A percentile compares a stretch with the other conserved stretches of the same genome.
These are phyloP conservation scores for Aphelenchoides besseyi DNA, from an alignment of 1,140 invertebrate genomes.

Conservation along the genomic window DNA sequence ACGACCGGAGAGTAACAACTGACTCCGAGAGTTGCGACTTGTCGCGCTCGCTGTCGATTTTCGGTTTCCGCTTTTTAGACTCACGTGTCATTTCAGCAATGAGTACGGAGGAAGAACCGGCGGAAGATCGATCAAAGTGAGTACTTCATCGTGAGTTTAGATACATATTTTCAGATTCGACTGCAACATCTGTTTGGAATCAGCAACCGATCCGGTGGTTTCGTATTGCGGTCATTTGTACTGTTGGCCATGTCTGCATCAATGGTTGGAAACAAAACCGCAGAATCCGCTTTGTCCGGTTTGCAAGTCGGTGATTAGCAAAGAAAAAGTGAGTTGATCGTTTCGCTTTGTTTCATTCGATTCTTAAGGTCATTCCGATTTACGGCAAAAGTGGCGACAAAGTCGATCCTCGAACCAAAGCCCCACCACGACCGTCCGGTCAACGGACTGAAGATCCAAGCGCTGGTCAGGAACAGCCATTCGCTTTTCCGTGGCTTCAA, in stretches of 20 bases:
- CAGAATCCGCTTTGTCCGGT: constrained; percentile 93
- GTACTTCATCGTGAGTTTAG: not conserved
- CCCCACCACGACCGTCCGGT: constrained; percentile 76
- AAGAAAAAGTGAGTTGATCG: constrained; percentile 73
- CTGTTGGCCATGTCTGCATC: constrained; percentile 96
- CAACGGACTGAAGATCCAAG: constrained; percentile 70
- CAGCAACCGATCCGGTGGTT: constrained; percentile 93
- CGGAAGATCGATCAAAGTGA: constrained; percentile 10
- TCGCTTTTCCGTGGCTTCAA: constrained; percentile 66
- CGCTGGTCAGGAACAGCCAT: constrained; percentile 18
- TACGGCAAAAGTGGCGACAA: constrained; percentile 78
- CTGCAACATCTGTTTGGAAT: constrained; percentile 81
- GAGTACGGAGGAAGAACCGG: too few species aligned
- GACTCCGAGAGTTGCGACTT: too few species aligned
- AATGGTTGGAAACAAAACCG: constrained; percentile 89
- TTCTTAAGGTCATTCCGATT: constrained; percentile 74
- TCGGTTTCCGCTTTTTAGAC: too few species aligned
- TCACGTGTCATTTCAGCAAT: too few species aligned
- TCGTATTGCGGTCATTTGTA: constrained; percentile 98
- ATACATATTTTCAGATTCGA: constrained; percentile 46
- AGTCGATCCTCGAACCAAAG: constrained; percentile 49
- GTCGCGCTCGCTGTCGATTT: too few species aligned
- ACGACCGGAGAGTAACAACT: too few species aligned
- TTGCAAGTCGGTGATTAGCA: constrained; percentile 93
- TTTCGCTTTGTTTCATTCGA: constrained; percentile 3